Base-by-base conservation (phyloP, 2,888 invertebrate species). In the Tupiocoris notatus region DNA sequence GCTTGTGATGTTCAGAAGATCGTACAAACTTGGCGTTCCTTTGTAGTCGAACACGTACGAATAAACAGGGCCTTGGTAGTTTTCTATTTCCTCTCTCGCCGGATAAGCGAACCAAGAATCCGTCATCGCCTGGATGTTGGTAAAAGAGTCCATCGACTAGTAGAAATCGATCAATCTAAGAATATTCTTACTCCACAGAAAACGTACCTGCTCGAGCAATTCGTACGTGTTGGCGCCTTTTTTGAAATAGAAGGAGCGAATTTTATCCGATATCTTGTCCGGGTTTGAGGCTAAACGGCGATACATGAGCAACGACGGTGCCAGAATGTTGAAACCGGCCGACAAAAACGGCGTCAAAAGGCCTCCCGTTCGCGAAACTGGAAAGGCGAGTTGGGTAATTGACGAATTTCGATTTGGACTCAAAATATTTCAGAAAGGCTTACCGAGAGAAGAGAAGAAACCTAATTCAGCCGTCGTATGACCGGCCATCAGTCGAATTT, bases 31-130 rank as follows among this genome's bases (percentile, higher is more conserved):
- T 3, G 17, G n/a, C 17, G 75, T 58, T 7, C 77, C 68, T 20
- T 68, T 75, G 67, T 78, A 75, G 23, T 75, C 76, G 58, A 78
- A 78, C 57, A 76, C 39, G 65, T 77, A 78, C n/a, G 75, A 57
- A 61, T 77, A 78, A 1, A 76, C 59, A 7, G 75, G 71, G 3
- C 78, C 77, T 56, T 57, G 66, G 22, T 77, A 77, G 9, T 66
- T 39, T 17, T 58, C 17, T 2, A 62, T 75, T 39, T 77, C 65
- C 39, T 78, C 77, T 7, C 54, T 25, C 22, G 61, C 54, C 21
- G 77, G 77, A 61, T 57, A 56, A 21, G 21, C 24, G 18, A 78
- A 54, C 77, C 67, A 77, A 7, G 68, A 68, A 62, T 78, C 78
- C 24, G 74, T 77, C 7, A 77, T 61, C 63, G 77, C 61, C 78